Evolutionary conservation across 2,797 vertebrate species (phyloP).

Genomic region (Denticeps clupeoides): DNA sequence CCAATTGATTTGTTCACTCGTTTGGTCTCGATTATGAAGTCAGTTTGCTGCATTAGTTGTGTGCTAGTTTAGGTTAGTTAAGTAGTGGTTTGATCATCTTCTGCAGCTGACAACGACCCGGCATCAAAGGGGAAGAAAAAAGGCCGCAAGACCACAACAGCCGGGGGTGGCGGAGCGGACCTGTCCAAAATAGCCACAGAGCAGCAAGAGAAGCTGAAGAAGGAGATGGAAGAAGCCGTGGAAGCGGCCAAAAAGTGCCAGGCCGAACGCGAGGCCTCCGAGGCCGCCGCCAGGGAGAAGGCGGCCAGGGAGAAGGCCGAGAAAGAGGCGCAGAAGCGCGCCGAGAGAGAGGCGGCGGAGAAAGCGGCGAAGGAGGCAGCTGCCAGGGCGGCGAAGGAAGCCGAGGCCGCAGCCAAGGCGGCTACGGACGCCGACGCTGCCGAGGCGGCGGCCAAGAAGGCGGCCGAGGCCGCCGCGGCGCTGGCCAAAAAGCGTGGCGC

Average conservation of each 20-base stretch:
- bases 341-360: constrained; percentile 46
- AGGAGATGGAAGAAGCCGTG: constrained; percentile 47
- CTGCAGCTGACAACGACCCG: constrained; percentile 49
- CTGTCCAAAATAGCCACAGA: constrained; percentile 53
- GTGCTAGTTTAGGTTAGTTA: background rate
- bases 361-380: constrained; percentile 19
- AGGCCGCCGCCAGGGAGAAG: constrained; percentile 31
- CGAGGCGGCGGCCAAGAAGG: constrained; percentile 13
- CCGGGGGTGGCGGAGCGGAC: constrained; percentile 42
- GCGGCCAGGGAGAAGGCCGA: constrained; percentile 49
- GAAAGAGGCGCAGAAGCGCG: constrained; percentile 44
- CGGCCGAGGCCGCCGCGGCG: constrained; percentile 11
- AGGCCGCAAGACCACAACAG: constrained; percentile 49
- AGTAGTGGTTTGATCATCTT: background rate
- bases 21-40: no score
- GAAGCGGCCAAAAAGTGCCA: constrained; percentile 45
- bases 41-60: no score
- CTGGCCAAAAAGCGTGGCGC: constrained; percentile 11
- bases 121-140: constrained; percentile 48
- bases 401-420: constrained; percentile 27
- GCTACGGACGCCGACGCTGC: constrained; percentile 14
- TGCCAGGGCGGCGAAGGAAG: constrained; percentile 50
- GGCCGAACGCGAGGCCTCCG: constrained; percentile 41
- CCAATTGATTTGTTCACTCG: no score
- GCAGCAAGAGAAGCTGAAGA: constrained; percentile 51